Percentiles rank a stretch among this genome's conserved stretches.
Conservation (phyloP, 2,113 vertebrate species). For the Colius striatus region DNA sequence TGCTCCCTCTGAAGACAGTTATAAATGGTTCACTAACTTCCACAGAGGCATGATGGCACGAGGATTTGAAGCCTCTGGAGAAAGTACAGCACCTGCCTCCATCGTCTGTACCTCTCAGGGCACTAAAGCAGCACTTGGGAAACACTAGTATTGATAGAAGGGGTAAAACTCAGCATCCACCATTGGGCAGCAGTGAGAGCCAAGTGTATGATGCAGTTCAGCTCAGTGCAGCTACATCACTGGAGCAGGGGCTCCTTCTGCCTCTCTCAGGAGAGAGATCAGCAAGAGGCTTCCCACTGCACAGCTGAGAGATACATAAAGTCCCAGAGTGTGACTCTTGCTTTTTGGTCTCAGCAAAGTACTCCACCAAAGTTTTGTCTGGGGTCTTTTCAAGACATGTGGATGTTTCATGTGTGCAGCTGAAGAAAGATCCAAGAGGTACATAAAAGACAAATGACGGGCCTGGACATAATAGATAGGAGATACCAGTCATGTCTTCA, state of each 20-base stretch:
- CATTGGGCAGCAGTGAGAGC: background rate
- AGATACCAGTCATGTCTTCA: background rate
- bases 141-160: background rate
- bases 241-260: rapidly evolving
- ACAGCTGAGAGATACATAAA: background rate
- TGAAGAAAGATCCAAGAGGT: background rate
- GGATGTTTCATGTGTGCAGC: background rate
- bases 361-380: background rate
- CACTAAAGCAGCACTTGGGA: background rate
- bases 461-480: background rate
- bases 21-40: background rate
- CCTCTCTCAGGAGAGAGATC: background rate
- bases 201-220: rapidly evolving
- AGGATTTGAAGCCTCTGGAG: background rate
- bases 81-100: background rate
- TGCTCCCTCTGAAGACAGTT: background rate
- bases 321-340: background rate
- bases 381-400: background rate
- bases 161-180: background rate
- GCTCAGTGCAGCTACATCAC: background rate
- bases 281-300: background rate
- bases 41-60: background rate
- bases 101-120: background rate
- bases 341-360: background rate
- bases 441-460: background rate